phyloP scores from a whole-genome alignment of 2,797 vertebrate genomes.

The Pangasius mekongensis region DNA sequence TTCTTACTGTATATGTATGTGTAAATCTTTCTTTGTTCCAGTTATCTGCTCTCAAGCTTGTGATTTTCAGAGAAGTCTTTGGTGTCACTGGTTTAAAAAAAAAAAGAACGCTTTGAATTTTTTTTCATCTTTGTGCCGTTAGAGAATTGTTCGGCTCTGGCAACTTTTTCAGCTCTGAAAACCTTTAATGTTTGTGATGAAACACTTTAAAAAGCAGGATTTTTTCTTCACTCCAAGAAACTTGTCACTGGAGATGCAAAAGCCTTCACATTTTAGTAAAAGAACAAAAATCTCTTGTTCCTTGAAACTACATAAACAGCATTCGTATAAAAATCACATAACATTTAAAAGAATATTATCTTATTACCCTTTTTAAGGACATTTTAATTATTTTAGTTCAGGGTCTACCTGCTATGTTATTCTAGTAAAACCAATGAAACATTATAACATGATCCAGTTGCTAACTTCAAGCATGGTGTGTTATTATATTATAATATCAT shows the following conservation, averaged over 20 bases:
- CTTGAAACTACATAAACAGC: background rate
- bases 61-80: slow-evolving; percentile 15
- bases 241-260: background rate
- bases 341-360: background rate
- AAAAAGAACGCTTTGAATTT: slow-evolving; percentile 3
- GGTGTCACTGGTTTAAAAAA: slow-evolving; percentile 3
- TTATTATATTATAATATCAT: background rate
- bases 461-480: background rate
- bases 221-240: slow-evolving; percentile 4
- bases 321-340: background rate
- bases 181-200: slow-evolving; percentile 16
- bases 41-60: background rate
- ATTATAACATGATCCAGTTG: background rate
- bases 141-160: slow-evolving; percentile 4
- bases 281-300: background rate
- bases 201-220: background rate
- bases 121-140: background rate
- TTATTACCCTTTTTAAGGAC: background rate
- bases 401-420: background rate
- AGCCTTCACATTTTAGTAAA: background rate
- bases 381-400: background rate
- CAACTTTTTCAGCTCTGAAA: background rate
- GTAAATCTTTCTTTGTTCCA: slow-evolving; percentile 41
- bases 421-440: background rate
- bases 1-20: slow-evolving; percentile 26